A percentile compares a stretch with the other conserved stretches of the same genome.
Conservation (phyloP, 2,888 invertebrate species). For the Penaeus monodon region DNA sequence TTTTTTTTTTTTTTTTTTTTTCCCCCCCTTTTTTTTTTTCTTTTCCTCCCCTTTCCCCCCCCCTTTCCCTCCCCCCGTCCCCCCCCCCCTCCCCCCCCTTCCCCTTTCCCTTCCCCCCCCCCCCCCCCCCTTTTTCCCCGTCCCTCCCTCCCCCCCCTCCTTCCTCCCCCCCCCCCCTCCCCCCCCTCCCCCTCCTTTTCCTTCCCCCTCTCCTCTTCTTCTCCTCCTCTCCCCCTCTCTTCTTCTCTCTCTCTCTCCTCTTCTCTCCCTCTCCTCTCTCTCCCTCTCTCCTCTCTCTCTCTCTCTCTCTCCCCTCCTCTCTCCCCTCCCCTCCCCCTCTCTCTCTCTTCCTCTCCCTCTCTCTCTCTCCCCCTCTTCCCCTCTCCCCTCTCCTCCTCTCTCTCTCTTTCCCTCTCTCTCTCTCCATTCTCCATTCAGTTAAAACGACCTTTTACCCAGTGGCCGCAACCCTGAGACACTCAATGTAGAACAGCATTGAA, state of each 20-base stretch:
- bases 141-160: not conserved
- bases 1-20: not conserved
- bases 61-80: not conserved
- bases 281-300: too few species aligned
- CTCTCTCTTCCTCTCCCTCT: not conserved
- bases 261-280: not conserved
- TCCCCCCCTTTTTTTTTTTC: not conserved
- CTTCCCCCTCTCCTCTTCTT: not conserved
- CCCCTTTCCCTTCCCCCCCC: not conserved
- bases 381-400: too few species aligned
- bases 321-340: not conserved
- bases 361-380: not conserved
- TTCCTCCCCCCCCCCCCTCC: not conserved
- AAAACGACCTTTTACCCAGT: not conserved
- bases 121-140: not conserved
- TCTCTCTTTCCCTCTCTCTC: too few species aligned
- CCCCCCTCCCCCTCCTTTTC: not conserved
- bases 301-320: not conserved
- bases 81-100: not conserved
- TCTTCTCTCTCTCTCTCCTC: too few species aligned
- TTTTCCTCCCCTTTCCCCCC: too few species aligned
- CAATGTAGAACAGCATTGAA: too few species aligned
- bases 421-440: too few species aligned
- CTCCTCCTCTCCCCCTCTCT: not conserved
- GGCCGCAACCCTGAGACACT: too few species aligned